phyloP scores from a whole-genome alignment of 2,113 vertebrate species.

The Petromus typicus region DNA sequence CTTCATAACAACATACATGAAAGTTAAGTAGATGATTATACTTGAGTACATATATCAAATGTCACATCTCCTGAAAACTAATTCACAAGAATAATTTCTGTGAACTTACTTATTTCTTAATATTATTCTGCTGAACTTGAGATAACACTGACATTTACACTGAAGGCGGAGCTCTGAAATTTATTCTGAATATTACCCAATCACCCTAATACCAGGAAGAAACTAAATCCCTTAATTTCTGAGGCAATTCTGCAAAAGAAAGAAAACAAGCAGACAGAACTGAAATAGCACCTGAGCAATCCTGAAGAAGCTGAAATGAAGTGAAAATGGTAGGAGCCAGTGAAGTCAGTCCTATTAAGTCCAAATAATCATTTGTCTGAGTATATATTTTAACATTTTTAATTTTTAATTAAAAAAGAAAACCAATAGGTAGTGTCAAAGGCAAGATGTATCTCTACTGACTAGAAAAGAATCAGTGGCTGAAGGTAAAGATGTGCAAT shows the following conservation, averaged over 20 bases:
- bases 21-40: slow-evolving; percentile 65
- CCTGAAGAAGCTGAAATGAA: background rate
- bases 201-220: slow-evolving; percentile 61
- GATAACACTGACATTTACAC: slow-evolving; percentile 78
- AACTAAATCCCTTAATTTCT: slow-evolving; percentile 69
- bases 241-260: slow-evolving; percentile 48
- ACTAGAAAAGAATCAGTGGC: background rate
- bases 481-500: background rate
- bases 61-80: slow-evolving; percentile 78
- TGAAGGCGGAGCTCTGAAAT: slow-evolving; percentile 71
- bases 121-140: slow-evolving; percentile 60
- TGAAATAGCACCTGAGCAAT: background rate
- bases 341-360: background rate
- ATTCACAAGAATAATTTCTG: slow-evolving; percentile 72
- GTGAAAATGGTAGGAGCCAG: background rate
- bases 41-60: slow-evolving; percentile 76
- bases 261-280: background rate
- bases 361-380: background rate
- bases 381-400: background rate
- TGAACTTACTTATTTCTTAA: slow-evolving; percentile 79
- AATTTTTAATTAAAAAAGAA: slow-evolving; percentile 1
- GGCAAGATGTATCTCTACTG: slow-evolving; percentile 7
- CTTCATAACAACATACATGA: slow-evolving; percentile 65
- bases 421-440: background rate
- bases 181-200: slow-evolving; percentile 70